Percentiles rank a stretch among this genome's conserved stretches.
Evolutionary conservation across 2,113 vertebrate species (phyloP).

Genomic region (Laterallus jamaicensis): DNA sequence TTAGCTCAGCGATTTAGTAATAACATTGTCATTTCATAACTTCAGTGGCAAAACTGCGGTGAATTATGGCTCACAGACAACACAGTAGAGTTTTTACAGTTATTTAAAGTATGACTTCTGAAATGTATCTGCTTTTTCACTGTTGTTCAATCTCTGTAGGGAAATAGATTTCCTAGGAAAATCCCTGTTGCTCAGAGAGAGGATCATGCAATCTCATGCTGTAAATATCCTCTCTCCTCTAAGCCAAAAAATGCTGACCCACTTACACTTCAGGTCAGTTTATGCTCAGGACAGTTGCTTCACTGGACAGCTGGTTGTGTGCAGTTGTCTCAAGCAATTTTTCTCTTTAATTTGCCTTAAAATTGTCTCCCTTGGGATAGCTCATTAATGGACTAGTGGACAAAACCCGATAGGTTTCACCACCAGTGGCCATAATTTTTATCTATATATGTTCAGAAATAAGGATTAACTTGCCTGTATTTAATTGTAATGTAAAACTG

Average conservation of each 20-base stretch:
- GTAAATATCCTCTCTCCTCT: not conserved
- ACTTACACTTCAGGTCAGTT: not conserved
- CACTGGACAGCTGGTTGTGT: not conserved
- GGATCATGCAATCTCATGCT: not conserved
- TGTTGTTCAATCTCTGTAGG: not conserved
- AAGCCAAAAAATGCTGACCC: not conserved
- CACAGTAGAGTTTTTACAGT: not conserved
- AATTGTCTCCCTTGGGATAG: not conserved
- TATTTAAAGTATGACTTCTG: not conserved
- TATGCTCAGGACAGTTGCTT: not conserved
- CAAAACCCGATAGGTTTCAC: not conserved
- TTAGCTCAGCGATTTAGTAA: not conserved
- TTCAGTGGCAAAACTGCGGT: not conserved
- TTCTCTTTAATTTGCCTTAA: not conserved
- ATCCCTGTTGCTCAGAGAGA: not conserved
- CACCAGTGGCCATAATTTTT: not conserved
- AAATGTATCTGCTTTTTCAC: not conserved
- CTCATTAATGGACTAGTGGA: not conserved
- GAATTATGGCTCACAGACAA: not conserved
- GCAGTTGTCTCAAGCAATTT: not conserved
- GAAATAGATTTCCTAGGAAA: not conserved
- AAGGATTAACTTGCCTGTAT: not conserved
- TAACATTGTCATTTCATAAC: not conserved
- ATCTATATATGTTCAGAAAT: not conserved
- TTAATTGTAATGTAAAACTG: not conserved